These are phyloP conservation scores for Drosophila limbata DNA, from an alignment of 2,888 invertebrate species.

Conservation along the genomic window DNA sequence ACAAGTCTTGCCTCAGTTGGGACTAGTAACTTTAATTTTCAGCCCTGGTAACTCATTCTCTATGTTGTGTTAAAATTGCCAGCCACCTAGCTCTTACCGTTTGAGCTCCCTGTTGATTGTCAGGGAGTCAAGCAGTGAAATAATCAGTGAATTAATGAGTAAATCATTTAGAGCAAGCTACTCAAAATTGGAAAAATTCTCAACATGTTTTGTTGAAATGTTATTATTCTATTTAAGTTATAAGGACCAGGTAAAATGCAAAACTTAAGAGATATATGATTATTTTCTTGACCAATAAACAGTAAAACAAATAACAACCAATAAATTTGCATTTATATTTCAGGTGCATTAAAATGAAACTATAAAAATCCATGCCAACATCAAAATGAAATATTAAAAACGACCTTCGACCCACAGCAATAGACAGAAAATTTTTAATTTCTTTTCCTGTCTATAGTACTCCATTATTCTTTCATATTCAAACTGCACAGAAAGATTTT, in stretches of 20 bases:
- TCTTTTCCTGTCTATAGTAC: not conserved
- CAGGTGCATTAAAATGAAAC: not conserved
- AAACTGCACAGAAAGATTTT: not conserved
- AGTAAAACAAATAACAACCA: conserved; percentile 1
- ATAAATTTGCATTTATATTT: conserved; percentile 1
- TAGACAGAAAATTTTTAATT: not conserved
- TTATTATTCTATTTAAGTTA: not conserved
- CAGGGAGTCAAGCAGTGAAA: not conserved
- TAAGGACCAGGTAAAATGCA: not conserved
- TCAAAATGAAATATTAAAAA: not conserved
- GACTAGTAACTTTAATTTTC: not conserved
- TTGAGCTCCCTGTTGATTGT: no score
- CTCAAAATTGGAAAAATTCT: not conserved
- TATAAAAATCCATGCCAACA: not conserved
- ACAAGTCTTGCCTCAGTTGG: not conserved
- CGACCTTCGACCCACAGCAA: not conserved
- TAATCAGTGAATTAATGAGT: not conserved
- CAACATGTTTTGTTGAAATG: not conserved
- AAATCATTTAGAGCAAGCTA: no score
- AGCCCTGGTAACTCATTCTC: not conserved
- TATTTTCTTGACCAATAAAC: not conserved
- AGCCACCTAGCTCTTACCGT: no score
- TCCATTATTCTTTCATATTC: not conserved
- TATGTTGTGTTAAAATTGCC: no score
- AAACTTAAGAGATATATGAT: not conserved